A percentile compares a stretch with the other conserved stretches of the same genome.
phyloP scores from a whole-genome alignment of 2,797 vertebrate species.

The Protonibea diacanthus region DNA sequence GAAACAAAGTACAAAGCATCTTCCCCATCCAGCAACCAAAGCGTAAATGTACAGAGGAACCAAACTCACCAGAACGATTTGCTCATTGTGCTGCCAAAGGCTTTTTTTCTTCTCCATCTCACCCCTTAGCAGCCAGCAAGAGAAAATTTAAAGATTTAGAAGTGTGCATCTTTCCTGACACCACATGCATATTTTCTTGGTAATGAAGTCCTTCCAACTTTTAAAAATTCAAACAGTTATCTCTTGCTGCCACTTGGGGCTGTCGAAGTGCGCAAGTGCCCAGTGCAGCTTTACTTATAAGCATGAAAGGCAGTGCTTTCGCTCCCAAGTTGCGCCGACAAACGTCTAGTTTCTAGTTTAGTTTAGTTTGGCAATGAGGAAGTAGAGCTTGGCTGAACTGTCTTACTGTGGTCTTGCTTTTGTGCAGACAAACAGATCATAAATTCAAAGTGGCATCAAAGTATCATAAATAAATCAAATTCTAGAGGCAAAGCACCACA shows the following conservation, averaged over 20 bases:
- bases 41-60: neutral
- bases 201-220: conserved; percentile 21
- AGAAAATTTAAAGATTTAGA: conserved; percentile 7
- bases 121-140: neutral
- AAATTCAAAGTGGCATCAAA: conserved; percentile 40
- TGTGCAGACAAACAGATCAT: conserved; percentile 30
- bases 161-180: conserved; percentile 22
- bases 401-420: conserved; percentile 19
- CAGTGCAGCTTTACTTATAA: conserved; percentile 10
- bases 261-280: conserved; percentile 39
- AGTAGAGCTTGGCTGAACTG: conserved; percentile 8
- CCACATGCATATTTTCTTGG: neutral
- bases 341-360: conserved; percentile 21
- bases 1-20: conserved; percentile 2
- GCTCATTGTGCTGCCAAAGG: conserved; percentile 17
- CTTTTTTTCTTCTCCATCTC: conserved; percentile 3
- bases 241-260: conserved; percentile 18
- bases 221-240: conserved; percentile 8
- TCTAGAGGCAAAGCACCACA: neutral
- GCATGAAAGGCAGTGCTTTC: conserved; percentile 7
- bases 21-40: neutral
- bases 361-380: conserved; percentile 36
- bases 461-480: conserved; percentile 40
- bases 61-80: conserved; percentile 8
- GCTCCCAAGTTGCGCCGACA: conserved; percentile 16